These are phyloP conservation scores for Norana najaformis DNA, from an alignment of 2,888 invertebrate species.

Conservation along the genomic window DNA sequence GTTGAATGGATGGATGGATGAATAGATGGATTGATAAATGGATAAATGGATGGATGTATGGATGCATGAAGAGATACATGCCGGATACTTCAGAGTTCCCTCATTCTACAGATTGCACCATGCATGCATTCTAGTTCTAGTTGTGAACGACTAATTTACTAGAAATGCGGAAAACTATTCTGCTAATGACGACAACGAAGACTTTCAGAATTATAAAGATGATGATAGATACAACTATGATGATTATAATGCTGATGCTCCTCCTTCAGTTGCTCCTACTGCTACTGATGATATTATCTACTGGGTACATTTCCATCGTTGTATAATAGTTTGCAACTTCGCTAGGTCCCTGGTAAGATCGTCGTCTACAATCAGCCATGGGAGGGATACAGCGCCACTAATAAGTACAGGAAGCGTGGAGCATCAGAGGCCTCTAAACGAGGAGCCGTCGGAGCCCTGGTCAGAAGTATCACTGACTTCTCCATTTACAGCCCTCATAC, in stretches of 20 bases:
- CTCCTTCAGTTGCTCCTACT: no score
- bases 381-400: conserved; percentile 70
- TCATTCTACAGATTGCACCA: no score
- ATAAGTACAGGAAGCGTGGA: conserved; percentile 70
- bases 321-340: not conserved
- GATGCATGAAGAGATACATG: not conserved
- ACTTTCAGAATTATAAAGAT: no score
- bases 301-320: no score
- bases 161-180: no score
- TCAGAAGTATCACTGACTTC: conserved; percentile 77
- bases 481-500: conserved; percentile 80
- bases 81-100: no score
- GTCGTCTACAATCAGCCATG: conserved; percentile 73
- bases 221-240: not conserved
- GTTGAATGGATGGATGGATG: not conserved
- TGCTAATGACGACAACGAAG: no score
- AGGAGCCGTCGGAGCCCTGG: conserved; percentile 77
- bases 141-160: no score
- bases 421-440: conserved; percentile 73
- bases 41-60: not conserved
- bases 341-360: conserved; percentile 69
- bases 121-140: no score
- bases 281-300: no score
- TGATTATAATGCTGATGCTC: no score
- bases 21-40: not conserved